These are phyloP conservation scores for Drosophila varians DNA, from an alignment of 1,140 invertebrate species.

Conservation along the genomic window DNA sequence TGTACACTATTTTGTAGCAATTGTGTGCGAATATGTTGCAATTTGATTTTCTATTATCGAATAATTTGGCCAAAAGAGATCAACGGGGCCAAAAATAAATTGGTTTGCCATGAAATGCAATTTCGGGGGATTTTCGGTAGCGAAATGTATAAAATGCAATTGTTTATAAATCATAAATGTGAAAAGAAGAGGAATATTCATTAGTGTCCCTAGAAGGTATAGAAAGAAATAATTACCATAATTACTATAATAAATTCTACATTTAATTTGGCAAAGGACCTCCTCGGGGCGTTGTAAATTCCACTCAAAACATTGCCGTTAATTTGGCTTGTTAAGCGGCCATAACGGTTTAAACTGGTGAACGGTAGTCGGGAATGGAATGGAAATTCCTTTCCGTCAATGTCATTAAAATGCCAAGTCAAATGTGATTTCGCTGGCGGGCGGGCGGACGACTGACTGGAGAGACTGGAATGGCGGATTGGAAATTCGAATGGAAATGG, in stretches of 20 bases:
- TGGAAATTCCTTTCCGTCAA: constrained; percentile 52
- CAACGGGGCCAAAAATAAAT: constrained; percentile 8
- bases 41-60: constrained; percentile 79
- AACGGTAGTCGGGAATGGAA: not conserved
- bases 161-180: too few relatives aligned
- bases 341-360: not conserved
- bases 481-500: constrained; percentile 5
- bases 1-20: constrained; percentile 64
- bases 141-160: too few relatives aligned
- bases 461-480: constrained; percentile 20
- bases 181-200: too few relatives aligned
- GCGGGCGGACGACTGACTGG: too few relatives aligned
- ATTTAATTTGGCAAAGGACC: not conserved
- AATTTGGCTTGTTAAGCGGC: constrained; percentile 23
- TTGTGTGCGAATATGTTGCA: constrained; percentile 79
- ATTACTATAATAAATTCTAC: not conserved
- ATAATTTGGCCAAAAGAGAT: constrained; percentile 58
- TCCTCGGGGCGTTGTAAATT: not conserved
- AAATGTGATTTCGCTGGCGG: constrained; percentile 62
- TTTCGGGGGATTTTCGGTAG: too few relatives aligned
- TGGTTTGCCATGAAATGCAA: constrained; percentile 8
- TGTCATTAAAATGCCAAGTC: constrained; percentile 72
- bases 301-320: constrained; percentile 2
- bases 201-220: too few relatives aligned
- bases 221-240: too few relatives aligned